Evolutionary conservation across 2,797 vertebrate genomes (phyloP).

Genomic region (Myotis vivesi): DNA sequence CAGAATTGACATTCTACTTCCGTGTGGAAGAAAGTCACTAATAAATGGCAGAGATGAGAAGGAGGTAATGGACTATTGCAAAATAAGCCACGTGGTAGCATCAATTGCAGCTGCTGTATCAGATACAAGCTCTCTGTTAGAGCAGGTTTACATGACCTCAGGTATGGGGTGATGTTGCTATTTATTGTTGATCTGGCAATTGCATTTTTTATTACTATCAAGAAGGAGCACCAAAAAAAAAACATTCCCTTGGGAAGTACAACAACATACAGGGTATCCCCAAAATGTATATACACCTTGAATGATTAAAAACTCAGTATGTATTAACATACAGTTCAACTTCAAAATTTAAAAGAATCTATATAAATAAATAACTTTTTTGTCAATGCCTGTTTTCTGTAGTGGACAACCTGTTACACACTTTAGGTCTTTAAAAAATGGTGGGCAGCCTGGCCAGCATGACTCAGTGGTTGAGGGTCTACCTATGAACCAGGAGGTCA

Average conservation of each 20-base stretch:
- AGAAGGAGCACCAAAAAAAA: neutral
- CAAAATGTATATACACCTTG: too few species aligned
- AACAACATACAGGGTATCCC: neutral
- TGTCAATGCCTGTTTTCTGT: neutral
- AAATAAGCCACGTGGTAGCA: neutral
- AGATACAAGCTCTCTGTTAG: neutral
- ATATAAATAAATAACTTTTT: too few species aligned
- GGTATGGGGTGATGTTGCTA: neutral
- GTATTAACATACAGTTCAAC: too few species aligned
- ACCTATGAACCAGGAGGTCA: too few species aligned
- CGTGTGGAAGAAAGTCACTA: neutral
- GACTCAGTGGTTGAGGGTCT: too few species aligned
- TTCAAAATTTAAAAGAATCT: too few species aligned
- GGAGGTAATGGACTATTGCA: neutral
- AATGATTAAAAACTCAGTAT: too few species aligned
- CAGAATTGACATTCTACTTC: neutral
- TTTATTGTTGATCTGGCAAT: neutral
- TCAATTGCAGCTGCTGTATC: neutral
- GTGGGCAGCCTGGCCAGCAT: too few species aligned
- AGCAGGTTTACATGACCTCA: neutral
- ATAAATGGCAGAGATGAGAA: neutral
- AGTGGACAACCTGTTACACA: neutral
- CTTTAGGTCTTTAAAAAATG: neutral
- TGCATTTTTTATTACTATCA: neutral
- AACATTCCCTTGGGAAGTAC: neutral